These are phyloP conservation scores for Phasianus colchicus DNA, from an alignment of 2,113 vertebrate genomes.

Conservation along the genomic window DNA sequence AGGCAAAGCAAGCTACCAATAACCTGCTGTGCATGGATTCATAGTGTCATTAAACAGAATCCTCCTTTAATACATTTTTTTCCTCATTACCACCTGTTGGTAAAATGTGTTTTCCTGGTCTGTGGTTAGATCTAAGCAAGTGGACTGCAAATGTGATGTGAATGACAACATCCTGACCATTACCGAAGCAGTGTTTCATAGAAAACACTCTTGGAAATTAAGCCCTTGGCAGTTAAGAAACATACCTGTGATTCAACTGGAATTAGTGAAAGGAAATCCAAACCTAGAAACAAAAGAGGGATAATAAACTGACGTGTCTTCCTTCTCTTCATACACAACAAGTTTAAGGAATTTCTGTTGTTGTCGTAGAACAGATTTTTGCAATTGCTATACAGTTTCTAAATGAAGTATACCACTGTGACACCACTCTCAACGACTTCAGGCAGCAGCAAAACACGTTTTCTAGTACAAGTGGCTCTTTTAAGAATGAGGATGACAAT, in stretches of 20 bases:
- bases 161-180: neutral
- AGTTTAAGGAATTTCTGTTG: constrained; percentile 37
- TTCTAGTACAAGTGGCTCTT: constrained; percentile 46
- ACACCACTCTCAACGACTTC: constrained; percentile 57
- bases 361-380: constrained; percentile 16
- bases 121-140: neutral
- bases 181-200: accelerated
- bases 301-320: neutral
- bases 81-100: neutral
- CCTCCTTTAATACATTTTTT: neutral
- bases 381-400: constrained; percentile 21
- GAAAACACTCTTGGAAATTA: neutral
- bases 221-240: constrained; percentile 44
- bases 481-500: constrained; percentile 56
- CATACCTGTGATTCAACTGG: constrained; percentile 95
- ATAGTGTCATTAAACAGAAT: neutral
- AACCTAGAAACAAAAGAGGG: constrained; percentile 80
- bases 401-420: constrained; percentile 49
- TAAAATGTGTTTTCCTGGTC: neutral
- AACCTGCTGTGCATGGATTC: neutral
- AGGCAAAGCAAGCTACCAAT: neutral
- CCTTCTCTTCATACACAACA: constrained; percentile 44
- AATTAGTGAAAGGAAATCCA: constrained; percentile 96
- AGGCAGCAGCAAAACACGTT: constrained; percentile 52
- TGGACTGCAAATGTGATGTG: neutral